phyloP scores from a whole-genome alignment of 2,888 invertebrate species.

The Ryuthela nishihirai region DNA sequence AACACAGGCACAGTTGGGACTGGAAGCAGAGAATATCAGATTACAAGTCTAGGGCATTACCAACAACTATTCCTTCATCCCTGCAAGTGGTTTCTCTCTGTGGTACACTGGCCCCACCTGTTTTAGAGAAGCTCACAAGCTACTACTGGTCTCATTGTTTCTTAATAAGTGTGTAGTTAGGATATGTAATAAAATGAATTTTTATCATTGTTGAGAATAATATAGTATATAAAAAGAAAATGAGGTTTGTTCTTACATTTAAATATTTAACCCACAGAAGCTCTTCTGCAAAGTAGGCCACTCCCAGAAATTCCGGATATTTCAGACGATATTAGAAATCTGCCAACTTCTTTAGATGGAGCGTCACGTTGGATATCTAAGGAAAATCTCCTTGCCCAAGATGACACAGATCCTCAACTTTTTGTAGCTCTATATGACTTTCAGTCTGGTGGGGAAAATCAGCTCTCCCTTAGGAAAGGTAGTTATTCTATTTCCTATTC shows the following conservation, averaged over 20 bases:
- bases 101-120: too few relatives aligned
- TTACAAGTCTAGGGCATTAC: too few relatives aligned
- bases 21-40: too few relatives aligned
- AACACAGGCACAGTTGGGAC: too few relatives aligned
- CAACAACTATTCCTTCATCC: too few relatives aligned
- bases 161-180: too few relatives aligned
- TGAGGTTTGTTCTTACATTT: not conserved
- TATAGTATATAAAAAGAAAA: not conserved
- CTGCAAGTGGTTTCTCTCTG: too few relatives aligned
- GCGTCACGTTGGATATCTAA: slow-evolving; percentile 86
- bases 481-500: too few relatives aligned
- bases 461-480: slow-evolving; percentile 91
- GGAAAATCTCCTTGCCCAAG: slow-evolving; percentile 82
- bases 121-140: too few relatives aligned
- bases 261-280: slow-evolving; percentile 64
- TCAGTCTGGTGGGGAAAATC: slow-evolving; percentile 96
- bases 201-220: too few relatives aligned
- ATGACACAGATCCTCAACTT: slow-evolving; percentile 88
- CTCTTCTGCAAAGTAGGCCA: slow-evolving; percentile 86
- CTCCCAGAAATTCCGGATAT: slow-evolving; percentile 88
- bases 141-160: too few relatives aligned
- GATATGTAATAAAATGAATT: too few relatives aligned
- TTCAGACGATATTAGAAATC: slow-evolving; percentile 56
- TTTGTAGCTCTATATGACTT: slow-evolving; percentile 99
- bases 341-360: slow-evolving; percentile 48